A percentile compares a stretch with the other conserved stretches of the same genome.
phyloP scores from a whole-genome alignment of 2,113 vertebrate species.

The Gavia stellata region DNA sequence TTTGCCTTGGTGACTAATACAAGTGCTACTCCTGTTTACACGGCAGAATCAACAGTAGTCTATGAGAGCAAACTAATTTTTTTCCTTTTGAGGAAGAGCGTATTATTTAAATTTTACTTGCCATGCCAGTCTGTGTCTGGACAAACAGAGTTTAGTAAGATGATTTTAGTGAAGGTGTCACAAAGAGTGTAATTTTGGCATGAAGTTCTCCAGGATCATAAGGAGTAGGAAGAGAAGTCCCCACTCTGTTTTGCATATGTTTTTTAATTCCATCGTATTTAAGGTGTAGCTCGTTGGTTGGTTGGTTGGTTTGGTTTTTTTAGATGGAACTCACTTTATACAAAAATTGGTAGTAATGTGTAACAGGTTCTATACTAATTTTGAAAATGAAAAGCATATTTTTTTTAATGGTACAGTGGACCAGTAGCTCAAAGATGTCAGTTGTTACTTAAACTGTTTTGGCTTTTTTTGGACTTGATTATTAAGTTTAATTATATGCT shows the following conservation, averaged over 20 bases:
- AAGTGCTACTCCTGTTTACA: neutral
- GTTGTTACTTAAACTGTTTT: neutral
- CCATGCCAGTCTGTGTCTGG: neutral
- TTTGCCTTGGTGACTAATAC: neutral
- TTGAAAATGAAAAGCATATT: neutral
- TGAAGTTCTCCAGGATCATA: neutral
- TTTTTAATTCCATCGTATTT: neutral
- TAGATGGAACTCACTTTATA: neutral
- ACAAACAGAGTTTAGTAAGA: neutral
- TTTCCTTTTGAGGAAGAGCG: neutral
- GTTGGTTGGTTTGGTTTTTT: neutral
- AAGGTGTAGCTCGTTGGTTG: neutral
- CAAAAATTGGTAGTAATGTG: neutral
- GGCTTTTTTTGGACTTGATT: neutral
- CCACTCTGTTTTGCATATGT: neutral
- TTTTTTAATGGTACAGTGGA: neutral
- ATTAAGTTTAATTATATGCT: neutral
- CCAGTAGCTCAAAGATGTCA: neutral
- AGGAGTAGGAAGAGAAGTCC: neutral
- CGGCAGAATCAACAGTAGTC: neutral
- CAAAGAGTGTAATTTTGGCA: neutral
- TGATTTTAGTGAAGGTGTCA: fast-evolving
- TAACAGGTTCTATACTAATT: neutral
- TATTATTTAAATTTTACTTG: neutral
- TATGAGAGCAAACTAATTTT: neutral